These are phyloP conservation scores for Formica exsecta DNA, from an alignment of 1,140 invertebrate genomes.

Conservation along the genomic window DNA sequence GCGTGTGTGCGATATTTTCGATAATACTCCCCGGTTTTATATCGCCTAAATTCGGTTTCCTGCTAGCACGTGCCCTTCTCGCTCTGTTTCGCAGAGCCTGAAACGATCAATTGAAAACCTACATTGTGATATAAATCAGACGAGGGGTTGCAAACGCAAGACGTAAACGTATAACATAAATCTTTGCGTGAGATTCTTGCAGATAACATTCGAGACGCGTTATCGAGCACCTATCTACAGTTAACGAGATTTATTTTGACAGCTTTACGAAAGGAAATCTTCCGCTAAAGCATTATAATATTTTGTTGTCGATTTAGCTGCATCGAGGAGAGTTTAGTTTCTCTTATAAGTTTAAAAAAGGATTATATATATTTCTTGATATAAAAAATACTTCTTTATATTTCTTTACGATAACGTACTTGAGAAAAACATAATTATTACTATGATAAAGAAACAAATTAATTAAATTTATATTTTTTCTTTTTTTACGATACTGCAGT, in stretches of 20 bases:
- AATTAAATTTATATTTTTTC: not conserved
- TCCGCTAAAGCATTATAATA: constrained; percentile 34
- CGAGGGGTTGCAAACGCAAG: not conserved
- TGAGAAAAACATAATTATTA: not conserved
- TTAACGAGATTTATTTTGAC: constrained; percentile 50
- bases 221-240: constrained; percentile 36
- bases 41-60: constrained; percentile 91
- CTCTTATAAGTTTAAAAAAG: not conserved
- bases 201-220: constrained; percentile 25
- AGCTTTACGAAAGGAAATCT: constrained; percentile 1
- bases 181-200: constrained; percentile 31
- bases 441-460: not conserved
- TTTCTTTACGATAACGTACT: not conserved
- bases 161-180: constrained; percentile 53
- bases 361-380: not conserved
- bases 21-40: constrained; percentile 94
- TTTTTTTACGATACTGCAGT: not conserved
- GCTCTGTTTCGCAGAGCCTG: constrained; percentile 94
- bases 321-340: not conserved
- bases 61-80: constrained; percentile 91
- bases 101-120: constrained; percentile 69
- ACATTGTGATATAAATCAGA: constrained; percentile 54
- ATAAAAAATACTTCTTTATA: not conserved
- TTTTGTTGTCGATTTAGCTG: constrained; percentile 23
- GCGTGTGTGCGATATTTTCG: constrained; percentile 94